Base-by-base conservation (phyloP, 23 tunicate species). In the Styela plicata region DNA sequence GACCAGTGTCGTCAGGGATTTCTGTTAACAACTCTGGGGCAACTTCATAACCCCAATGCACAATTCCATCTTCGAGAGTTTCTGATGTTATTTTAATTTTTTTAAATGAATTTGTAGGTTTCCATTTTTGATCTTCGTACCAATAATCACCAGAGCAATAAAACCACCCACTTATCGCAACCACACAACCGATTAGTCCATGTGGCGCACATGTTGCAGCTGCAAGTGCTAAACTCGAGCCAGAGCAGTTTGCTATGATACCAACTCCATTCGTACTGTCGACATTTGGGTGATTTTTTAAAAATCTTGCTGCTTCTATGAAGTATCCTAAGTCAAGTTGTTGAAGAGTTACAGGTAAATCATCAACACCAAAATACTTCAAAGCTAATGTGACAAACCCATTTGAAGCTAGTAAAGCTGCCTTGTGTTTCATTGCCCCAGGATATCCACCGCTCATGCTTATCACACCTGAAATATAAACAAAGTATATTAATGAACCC, bases 361-460 rank as follows among this genome's bases (percentile, higher is more conserved):
- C 77, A 33, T 71, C 77, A 22, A 16, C 77, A 3, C 77, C 77
- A 71, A 71, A 71, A 71, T 19, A 71, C 17, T 71, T 71, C 13
- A 71, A 33, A 71, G 77, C 77, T 7, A 71, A 33, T 32, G 77
- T 34, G 17, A 33, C 77, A 32, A 71, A 71, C 34, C 77, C 77
- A 33, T 27, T 33, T 28, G 35, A 28, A 28, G 77, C 77, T 19
- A 71, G 34, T 19, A 71, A 17, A 2, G 77, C 77, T 28, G 77
- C 77, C 26, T 71, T 71, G 17, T 71, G 33, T 32, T 71, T 71
- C 77, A 71, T 71, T 10, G 77, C 77, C 24, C 77, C 77, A 3
- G 77, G 77, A 29, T 71, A 71, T 30, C 77, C 77, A 71, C 77
- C 77, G 26, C 77, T 71, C 34, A 71, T 71, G 17, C 77, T 71